Percentiles rank a stretch among this genome's conserved stretches.
phyloP scores from a whole-genome alignment of 2,797 vertebrate species.

The Falco novaeseelandiae region DNA sequence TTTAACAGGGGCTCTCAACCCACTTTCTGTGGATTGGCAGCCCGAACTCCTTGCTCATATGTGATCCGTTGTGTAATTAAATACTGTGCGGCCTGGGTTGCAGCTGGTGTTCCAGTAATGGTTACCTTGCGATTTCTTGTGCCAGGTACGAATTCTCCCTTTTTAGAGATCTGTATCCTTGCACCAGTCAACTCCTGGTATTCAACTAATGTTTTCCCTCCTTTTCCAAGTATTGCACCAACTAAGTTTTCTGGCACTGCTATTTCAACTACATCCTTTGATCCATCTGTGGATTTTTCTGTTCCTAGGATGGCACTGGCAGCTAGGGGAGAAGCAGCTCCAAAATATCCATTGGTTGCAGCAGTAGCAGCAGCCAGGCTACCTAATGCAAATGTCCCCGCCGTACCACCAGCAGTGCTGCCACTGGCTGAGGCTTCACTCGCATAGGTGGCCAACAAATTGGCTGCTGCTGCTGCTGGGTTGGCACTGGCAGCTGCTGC shows the following conservation, averaged over 20 bases:
- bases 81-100: constrained; percentile 89
- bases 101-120: constrained; percentile 89
- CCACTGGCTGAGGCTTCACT: constrained; percentile 87
- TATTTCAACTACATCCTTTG: constrained; percentile 90
- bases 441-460: constrained; percentile 88
- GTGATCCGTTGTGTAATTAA: constrained; percentile 90
- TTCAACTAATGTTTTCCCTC: constrained; percentile 89
- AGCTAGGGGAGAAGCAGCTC: constrained; percentile 88
- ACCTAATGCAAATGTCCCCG: constrained; percentile 88
- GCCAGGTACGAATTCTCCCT: constrained; percentile 89
- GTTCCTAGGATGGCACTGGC: constrained; percentile 88
- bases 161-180: constrained; percentile 91
- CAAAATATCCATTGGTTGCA: constrained; percentile 89
- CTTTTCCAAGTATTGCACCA: constrained; percentile 89
- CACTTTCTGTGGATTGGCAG: constrained; percentile 89
- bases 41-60: constrained; percentile 89
- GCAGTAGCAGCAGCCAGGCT: constrained; percentile 89
- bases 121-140: constrained; percentile 90
- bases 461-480: constrained; percentile 88
- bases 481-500: constrained; percentile 88
- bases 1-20: constrained; percentile 79
- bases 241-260: constrained; percentile 89
- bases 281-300: constrained; percentile 88
- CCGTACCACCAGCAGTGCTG: constrained; percentile 83
- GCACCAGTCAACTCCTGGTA: constrained; percentile 91